Evolutionary conservation across 1,140 invertebrate genomes (phyloP).

Genomic region (Bombus sibiricus): DNA sequence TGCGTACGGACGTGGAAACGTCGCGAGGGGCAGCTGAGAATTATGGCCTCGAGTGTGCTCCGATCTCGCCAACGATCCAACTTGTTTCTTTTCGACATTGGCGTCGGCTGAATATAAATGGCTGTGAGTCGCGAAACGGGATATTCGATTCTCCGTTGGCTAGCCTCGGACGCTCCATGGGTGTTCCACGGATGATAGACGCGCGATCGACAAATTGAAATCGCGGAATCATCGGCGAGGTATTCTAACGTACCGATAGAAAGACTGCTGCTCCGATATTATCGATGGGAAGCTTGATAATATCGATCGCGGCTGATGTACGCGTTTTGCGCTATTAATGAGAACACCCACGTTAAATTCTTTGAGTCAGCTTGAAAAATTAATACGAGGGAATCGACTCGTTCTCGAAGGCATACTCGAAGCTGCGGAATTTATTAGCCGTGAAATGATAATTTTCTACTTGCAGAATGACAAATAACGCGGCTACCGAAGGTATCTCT

Average conservation of each 20-base stretch:
- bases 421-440: background rate
- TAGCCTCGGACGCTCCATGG: background rate
- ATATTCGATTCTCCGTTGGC: background rate
- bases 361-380: background rate
- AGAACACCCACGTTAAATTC: background rate
- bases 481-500: too few relatives aligned
- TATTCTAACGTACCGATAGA: background rate
- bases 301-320: background rate
- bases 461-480: background rate
- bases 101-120: background rate
- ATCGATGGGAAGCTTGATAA: background rate
- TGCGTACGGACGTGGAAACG: slow-evolving; percentile 41
- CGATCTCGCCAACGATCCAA: background rate
- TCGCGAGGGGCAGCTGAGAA: background rate
- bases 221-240: background rate
- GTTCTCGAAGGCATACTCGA: background rate
- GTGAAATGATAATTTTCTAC: background rate
- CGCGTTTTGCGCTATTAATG: background rate
- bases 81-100: slow-evolving; percentile 1
- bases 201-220: slow-evolving; percentile 1
- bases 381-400: too few relatives aligned
- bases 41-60: background rate
- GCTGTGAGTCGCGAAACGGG: background rate
- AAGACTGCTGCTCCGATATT: background rate
- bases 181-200: background rate